Evolutionary conservation across 1,140 invertebrate genomes (phyloP).

Genomic region (Polypedilum pembai): DNA sequence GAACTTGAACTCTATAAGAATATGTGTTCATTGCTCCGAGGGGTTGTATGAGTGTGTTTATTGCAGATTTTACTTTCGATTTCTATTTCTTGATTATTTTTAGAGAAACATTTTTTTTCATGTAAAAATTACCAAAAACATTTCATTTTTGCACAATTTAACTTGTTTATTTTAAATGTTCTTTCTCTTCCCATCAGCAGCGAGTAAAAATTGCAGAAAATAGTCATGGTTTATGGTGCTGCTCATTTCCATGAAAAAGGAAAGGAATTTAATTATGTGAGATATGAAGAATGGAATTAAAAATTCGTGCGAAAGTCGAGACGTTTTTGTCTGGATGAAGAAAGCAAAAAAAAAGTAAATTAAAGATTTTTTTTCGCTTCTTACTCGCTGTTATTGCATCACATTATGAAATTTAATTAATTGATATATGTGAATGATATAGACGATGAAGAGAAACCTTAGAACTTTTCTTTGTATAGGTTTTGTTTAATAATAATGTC

Average conservation of each 20-base stretch:
- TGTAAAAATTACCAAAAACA: neutral
- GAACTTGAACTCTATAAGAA: neutral
- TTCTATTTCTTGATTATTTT: too few species aligned
- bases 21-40: neutral
- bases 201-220: neutral
- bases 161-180: too few species aligned
- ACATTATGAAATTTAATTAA: neutral
- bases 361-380: neutral
- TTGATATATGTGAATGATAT: neutral
- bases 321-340: neutral
- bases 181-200: too few species aligned
- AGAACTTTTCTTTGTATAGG: neutral
- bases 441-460: constrained; percentile 17
- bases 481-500: too few species aligned
- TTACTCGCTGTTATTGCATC: too few species aligned
- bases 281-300: neutral
- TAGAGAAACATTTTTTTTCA: neutral
- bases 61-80: too few species aligned
- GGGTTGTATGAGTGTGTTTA: neutral
- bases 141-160: neutral
- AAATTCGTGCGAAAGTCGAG: neutral
- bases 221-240: neutral
- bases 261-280: constrained; percentile 13
- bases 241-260: neutral
- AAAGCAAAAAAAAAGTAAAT: neutral